Evolutionary conservation across 2,888 invertebrate genomes (phyloP), one percentile per base, ranked within the genome.

Genomic region (Spicauda simplicius): DNA sequence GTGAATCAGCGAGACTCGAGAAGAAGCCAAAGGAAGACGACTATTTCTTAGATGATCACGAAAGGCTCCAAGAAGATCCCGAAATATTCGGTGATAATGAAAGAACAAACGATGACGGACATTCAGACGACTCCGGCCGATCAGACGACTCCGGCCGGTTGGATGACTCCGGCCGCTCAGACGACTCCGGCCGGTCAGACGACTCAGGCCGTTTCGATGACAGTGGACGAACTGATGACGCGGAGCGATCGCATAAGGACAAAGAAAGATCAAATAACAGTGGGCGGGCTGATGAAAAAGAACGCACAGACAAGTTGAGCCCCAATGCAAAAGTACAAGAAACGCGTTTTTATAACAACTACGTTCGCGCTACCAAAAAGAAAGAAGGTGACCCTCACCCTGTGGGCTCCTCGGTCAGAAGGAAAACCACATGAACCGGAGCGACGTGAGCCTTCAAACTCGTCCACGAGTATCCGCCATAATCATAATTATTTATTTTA

Each of bases 401-500:
- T 19, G 70, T 60, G 45, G 69, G 71, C 11, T 14, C 66, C n/a
- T 20, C 73, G 48, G 73, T 76, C 65, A 74, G 71, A 45, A 76
- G 72, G 67, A 82, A 81, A 68, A 72, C 69, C 30, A 72, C 69
- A 37, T 80, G 73, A 54, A 25, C 25, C 25, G 25, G 25, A 25
- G 25, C 25, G 25, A 72, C 71, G 68, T 74, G 70, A 71, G 64
- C 64, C 64, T 72, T 60, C 72, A 30, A 66, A 54, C 60, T 66
- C 72, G 60, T 71, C 71, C 73, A 69, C 76, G 69, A 76, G 74
- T 75, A 78, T 81, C 83, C 85, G 90, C 90, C 90, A 90, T 90
- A 90, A 76, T 71, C 74, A 73, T 79, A 78, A 78, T 84, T 90
- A 90, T 88, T 90, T 90, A 90, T 90, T 90, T 73, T 72, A 71